phyloP scores from a whole-genome alignment of 2,888 invertebrate genomes.

The Oithona nana region DNA sequence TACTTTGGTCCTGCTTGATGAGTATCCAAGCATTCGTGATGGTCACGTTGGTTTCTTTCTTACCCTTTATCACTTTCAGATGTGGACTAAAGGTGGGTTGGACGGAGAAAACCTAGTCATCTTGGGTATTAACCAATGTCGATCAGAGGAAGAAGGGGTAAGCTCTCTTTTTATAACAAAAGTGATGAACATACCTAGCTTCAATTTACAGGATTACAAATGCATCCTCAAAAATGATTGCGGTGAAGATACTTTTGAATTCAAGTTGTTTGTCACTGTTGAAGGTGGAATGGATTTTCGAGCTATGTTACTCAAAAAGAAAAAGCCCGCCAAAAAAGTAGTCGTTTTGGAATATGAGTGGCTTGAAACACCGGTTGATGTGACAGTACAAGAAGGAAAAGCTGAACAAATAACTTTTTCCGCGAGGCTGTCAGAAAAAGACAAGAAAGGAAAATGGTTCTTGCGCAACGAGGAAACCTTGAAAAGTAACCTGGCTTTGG shows the following conservation, averaged over 20 bases:
- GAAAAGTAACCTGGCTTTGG: neutral
- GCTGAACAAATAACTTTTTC: neutral
- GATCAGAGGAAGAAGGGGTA: constrained; percentile 16
- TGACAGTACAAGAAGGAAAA: constrained; percentile 13
- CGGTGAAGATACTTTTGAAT: constrained; percentile 14
- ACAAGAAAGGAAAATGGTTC: constrained; percentile 16
- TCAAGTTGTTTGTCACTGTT: constrained; percentile 17
- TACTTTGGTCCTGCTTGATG: too few relatives aligned
- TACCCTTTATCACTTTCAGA: too few relatives aligned
- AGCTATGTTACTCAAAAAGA: constrained; percentile 15
- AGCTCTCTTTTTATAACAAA: too few relatives aligned
- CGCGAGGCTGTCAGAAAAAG: constrained; percentile 4
- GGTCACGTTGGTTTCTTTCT: too few relatives aligned
- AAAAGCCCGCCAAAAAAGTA: constrained; percentile 16
- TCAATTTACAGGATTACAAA: too few relatives aligned
- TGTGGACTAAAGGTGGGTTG: constrained; percentile 14
- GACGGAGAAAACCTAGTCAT: constrained; percentile 5
- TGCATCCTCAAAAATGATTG: constrained; percentile 9
- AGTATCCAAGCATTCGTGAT: too few relatives aligned
- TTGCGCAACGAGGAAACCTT: neutral
- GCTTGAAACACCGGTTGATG: constrained; percentile 13
- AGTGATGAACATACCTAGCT: too few relatives aligned
- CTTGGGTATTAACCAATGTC: constrained; percentile 1
- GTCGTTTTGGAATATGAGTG: neutral
- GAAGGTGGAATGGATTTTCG: constrained; percentile 17